Percentiles rank a stretch among this genome's conserved stretches.
Evolutionary conservation across 2,888 invertebrate species (phyloP).

Genomic region (Temnothorax ravouxi): DNA sequence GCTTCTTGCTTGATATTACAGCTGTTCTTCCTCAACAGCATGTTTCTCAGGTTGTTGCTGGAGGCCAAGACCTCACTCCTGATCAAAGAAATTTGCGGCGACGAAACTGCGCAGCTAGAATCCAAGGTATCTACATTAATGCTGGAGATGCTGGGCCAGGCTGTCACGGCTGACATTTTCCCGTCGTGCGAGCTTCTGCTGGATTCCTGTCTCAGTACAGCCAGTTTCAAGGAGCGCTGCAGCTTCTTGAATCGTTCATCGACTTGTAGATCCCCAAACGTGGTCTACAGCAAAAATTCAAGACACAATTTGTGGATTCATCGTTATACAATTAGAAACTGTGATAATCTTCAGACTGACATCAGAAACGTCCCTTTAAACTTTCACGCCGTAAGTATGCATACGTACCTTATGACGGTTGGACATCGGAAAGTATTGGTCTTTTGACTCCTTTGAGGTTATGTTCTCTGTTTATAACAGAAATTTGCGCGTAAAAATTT

Average conservation of each 20-base stretch:
- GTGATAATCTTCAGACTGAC: background rate
- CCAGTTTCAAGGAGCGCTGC: constrained; percentile 74
- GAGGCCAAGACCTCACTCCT: constrained; percentile 80
- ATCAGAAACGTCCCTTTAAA: background rate
- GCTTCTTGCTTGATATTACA: background rate
- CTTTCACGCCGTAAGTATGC: background rate
- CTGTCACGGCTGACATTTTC: background rate
- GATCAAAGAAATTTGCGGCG: constrained; percentile 62
- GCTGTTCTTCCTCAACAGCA: constrained; percentile 58
- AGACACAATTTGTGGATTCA: background rate
- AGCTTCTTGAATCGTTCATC: constrained; percentile 79
- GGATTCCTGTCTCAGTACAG: constrained; percentile 56
- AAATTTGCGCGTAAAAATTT: background rate
- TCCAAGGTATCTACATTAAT: constrained; percentile 75
- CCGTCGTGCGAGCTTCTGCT: background rate
- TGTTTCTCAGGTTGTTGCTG: constrained; percentile 79
- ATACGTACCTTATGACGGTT: background rate
- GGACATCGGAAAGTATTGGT: background rate
- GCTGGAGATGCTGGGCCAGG: constrained; percentile 76
- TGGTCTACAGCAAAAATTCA: constrained; percentile 63
- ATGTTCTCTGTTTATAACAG: background rate
- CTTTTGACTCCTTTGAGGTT: background rate
- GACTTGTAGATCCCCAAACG: constrained; percentile 74
- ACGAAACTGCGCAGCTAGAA: constrained; percentile 58
- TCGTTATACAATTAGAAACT: background rate